Evolutionary conservation across 1,140 invertebrate genomes (phyloP), one percentile per base, ranked within the genome.

Genomic region (Penaeus chinensis): DNA sequence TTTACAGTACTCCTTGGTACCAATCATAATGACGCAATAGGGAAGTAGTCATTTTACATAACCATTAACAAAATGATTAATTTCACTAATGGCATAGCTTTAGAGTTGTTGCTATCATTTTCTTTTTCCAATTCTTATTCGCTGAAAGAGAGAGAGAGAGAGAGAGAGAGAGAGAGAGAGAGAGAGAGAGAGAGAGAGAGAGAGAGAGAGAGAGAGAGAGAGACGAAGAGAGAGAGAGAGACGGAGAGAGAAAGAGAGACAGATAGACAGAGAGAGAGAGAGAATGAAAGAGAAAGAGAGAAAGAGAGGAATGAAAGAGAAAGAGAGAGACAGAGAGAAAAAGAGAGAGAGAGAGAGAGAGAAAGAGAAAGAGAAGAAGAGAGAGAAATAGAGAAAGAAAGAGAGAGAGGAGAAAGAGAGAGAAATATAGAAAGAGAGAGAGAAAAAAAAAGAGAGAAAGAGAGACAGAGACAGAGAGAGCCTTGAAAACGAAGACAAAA

Each of bases 111-210:
- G 4, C 7, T 42, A 42, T 42, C 4, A 42, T 69, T 69, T 27
- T 69, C 65, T 69, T 69, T 69, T n/a, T 69, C 20, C 24, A 22
- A 13, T 76, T 24, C 19, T 74, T 37, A 18, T 74, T 74, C 71
- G 8, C 1, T n/a, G 74, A 77, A 18, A 16, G 74, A 27, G 74
- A 77, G 74, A 22, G 20, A 27, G 24, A 63, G 37, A n/a, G 24
- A 61, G n/a, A 32, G 60, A 63, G 19, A 61, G 54, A 61, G 79
- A 81, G 79, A 24, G 79, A 81, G 79, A 81, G 79, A 63, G 79
- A 81, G 79, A 81, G 79, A 63, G 79, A 81, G 79, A 81, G 79
- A 63, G 79, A 81, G 79, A 81, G 79, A 63, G 79, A 81, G 79
- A 81, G 79, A 63, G 79, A 81, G 79, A 81, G 79, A 27, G 22